Percentiles rank a stretch among this genome's conserved stretches.
Conservation (phyloP, 2,888 invertebrate species). For the Philereme transversata region DNA sequence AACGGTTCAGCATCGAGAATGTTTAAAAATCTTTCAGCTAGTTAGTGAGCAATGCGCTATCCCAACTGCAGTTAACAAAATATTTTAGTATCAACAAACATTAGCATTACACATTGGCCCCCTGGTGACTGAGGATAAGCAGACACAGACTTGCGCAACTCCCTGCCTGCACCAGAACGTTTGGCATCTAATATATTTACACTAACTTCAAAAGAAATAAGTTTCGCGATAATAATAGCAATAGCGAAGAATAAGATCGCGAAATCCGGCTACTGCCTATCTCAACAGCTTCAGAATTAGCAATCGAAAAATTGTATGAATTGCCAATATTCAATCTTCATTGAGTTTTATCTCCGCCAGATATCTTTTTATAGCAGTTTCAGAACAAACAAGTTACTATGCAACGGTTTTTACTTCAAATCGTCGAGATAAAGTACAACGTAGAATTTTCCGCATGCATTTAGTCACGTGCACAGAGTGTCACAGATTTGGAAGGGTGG, state of each 20-base stretch:
- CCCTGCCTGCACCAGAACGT: slow-evolving; percentile 36
- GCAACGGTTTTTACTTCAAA: slow-evolving; percentile 27
- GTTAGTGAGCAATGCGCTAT: slow-evolving; percentile 32
- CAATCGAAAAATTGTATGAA: slow-evolving; percentile 7
- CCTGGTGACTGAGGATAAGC: slow-evolving; percentile 51
- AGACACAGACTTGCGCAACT: slow-evolving; percentile 52
- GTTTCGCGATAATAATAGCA: too few relatives aligned
- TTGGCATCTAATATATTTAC: slow-evolving; percentile 44
- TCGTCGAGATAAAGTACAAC: slow-evolving; percentile 24
- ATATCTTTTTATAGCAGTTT: slow-evolving; percentile 18
- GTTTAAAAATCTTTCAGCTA: slow-evolving; percentile 42
- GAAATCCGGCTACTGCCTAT: slow-evolving; percentile 1
- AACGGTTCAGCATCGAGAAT: slow-evolving; percentile 10
- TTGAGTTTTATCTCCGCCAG: slow-evolving; percentile 18
- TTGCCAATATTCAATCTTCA: slow-evolving; percentile 18
- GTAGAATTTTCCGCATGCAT: slow-evolving; percentile 22
- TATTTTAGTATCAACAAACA: slow-evolving; percentile 59
- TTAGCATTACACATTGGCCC: slow-evolving; percentile 48
- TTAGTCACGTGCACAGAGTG: slow-evolving; percentile 24
- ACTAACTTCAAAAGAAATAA: slow-evolving; percentile 38
- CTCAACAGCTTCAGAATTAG: slow-evolving; percentile 16
- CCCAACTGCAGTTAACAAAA: slow-evolving; percentile 52
- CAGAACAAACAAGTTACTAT: slow-evolving; percentile 23
- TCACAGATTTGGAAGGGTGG: neutral
- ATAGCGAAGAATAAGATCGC: too few relatives aligned